These are phyloP conservation scores for Brachyhypopomus occidentalis DNA, from an alignment of 2,113 vertebrate genomes.

Conservation along the genomic window DNA sequence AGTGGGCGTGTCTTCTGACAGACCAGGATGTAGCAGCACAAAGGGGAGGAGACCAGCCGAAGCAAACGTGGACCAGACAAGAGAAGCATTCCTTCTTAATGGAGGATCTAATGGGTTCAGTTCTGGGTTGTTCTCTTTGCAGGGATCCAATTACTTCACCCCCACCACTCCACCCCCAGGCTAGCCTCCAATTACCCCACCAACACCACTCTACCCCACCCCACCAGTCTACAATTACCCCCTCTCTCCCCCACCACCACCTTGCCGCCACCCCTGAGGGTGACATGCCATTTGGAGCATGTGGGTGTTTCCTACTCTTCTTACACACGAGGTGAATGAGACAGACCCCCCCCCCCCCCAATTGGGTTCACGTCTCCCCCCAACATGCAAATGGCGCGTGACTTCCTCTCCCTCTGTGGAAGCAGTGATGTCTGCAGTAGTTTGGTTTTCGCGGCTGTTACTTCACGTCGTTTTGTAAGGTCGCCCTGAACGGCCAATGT, in stretches of 20 bases:
- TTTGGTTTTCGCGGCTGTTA: slow-evolving; percentile 15
- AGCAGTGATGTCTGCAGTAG: slow-evolving; percentile 7
- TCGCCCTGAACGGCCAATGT: neutral
- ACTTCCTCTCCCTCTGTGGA: neutral
- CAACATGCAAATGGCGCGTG: slow-evolving; percentile 1
- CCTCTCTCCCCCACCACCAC: neutral
- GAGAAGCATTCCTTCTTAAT: slow-evolving; percentile 38
- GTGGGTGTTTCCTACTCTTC: slow-evolving; percentile 17
- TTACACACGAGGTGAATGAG: slow-evolving; percentile 10
- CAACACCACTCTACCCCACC: too few species aligned
- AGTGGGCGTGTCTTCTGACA: slow-evolving; percentile 13
- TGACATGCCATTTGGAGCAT: slow-evolving; percentile 22
- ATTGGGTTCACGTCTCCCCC: slow-evolving; percentile 18
- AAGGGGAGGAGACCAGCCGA: slow-evolving; percentile 28
- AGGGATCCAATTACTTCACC: neutral
- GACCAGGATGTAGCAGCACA: slow-evolving; percentile 1
- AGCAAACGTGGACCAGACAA: slow-evolving; percentile 40
- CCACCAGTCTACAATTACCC: neutral
- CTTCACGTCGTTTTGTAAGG: slow-evolving; percentile 26
- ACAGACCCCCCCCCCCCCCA: neutral
- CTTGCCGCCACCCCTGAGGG: neutral
- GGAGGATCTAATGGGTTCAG: slow-evolving; percentile 27
- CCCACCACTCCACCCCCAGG: too few species aligned
- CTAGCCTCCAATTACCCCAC: too few species aligned
- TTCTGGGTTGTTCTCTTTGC: slow-evolving; percentile 21